phyloP scores from a whole-genome alignment of 2,797 vertebrate species.

The Melanotaenia maccullochi region DNA sequence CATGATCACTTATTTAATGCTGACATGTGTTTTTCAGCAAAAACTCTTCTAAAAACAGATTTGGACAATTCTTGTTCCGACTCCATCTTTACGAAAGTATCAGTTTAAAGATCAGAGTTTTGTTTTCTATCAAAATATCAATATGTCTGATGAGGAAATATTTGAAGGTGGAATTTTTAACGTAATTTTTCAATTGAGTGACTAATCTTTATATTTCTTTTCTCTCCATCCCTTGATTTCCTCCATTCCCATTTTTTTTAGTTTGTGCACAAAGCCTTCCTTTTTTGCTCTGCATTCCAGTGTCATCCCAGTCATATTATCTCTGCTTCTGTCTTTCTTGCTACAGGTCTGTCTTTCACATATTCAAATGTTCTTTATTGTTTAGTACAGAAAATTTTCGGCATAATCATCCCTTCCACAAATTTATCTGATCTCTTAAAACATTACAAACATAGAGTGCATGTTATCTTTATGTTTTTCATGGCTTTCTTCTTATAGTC shows the following conservation, averaged over 20 bases:
- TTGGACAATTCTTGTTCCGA: background rate
- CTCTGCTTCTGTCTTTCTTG: constrained; percentile 36
- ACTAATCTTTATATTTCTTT: constrained; percentile 54
- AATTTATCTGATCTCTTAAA: background rate
- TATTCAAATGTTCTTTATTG: constrained; percentile 11
- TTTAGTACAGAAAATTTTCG: constrained; percentile 16
- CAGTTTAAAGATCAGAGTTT: background rate
- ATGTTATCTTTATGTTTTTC: background rate
- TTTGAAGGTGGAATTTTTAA: constrained; percentile 12
- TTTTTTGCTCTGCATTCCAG: constrained; percentile 50
- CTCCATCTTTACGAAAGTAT: background rate
- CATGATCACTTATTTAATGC: background rate
- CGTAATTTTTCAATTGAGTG: constrained; percentile 29
- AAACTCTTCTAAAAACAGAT: background rate
- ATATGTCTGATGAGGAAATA: background rate
- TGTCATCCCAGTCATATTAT: constrained; percentile 50
- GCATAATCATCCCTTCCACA: background rate
- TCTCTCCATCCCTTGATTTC: constrained; percentile 66
- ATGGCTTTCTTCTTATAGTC: background rate
- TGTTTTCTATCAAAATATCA: constrained; percentile 12
- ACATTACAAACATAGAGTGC: background rate
- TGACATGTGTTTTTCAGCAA: background rate
- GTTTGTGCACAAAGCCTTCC: constrained; percentile 47
- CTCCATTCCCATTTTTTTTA: constrained; percentile 45
- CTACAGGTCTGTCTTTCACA: constrained; percentile 56